Conservation (phyloP, 2,113 vertebrate genomes). For the Cardinalis cardinalis region DNA sequence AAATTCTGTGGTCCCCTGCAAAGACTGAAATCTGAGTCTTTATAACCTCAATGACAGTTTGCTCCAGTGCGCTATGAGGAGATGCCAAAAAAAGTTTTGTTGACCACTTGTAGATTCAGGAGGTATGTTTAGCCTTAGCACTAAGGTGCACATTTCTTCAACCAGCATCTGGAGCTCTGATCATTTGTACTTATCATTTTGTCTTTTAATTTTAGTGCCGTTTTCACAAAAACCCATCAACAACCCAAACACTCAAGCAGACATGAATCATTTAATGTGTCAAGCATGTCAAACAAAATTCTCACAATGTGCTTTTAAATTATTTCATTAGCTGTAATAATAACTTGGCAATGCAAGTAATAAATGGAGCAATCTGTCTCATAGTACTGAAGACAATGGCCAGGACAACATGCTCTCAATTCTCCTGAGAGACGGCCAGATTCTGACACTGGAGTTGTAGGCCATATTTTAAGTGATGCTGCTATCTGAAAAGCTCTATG, state of each 20-base stretch:
- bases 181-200: neutral
- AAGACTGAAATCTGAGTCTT: neutral
- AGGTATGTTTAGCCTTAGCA: neutral
- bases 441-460: neutral
- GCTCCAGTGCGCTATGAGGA: rapidly evolving
- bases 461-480: neutral
- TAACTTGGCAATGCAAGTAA: neutral
- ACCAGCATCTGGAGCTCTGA: neutral
- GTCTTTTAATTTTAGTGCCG: neutral
- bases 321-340: neutral
- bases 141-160: neutral
- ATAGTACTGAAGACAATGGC: neutral
- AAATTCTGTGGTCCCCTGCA: neutral
- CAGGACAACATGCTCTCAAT: neutral
- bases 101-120: neutral
- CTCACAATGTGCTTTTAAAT: neutral
- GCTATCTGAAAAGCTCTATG: neutral
- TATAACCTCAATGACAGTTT: neutral
- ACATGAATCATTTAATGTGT: neutral
- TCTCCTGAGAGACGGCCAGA: neutral
- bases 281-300: neutral
- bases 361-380: neutral
- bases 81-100: neutral
- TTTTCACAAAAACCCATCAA: neutral
- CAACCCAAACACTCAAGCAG: neutral